A percentile compares a stretch with the other conserved stretches of the same genome.
These are phyloP conservation scores for Neogobius melanostomus DNA, from an alignment of 2,113 vertebrate species.

Conservation along the genomic window DNA sequence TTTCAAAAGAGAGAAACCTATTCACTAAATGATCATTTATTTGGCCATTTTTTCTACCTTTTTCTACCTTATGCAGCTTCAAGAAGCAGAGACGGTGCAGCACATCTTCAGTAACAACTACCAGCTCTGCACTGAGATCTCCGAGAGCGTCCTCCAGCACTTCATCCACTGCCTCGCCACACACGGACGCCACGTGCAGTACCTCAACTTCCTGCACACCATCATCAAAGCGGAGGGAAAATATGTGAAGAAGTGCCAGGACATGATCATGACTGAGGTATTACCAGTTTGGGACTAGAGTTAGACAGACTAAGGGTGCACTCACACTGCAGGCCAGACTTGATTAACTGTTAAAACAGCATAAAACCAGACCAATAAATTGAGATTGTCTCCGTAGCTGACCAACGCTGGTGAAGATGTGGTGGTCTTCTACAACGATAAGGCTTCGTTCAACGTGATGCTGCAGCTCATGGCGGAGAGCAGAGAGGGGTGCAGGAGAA, in stretches of 20 bases:
- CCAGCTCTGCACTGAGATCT: conserved; percentile 98
- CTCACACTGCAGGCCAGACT: too few species aligned
- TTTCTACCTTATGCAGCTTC: conserved; percentile 70
- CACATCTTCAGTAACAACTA: conserved; percentile 99
- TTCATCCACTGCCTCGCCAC: conserved; percentile 98
- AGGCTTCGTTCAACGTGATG: conserved; percentile 96
- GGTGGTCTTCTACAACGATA: conserved; percentile 97
- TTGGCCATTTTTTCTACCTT: too few species aligned
- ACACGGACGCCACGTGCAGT: conserved; percentile 95
- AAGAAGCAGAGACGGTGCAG: conserved; percentile 97
- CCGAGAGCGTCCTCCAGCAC: conserved; percentile 95
- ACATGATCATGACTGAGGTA: conserved; percentile 99
- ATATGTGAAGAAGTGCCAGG: conserved; percentile 99
- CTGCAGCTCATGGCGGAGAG: conserved; percentile 97
- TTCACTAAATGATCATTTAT: too few species aligned
- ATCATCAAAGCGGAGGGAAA: conserved; percentile 98
- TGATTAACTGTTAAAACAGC: too few species aligned
- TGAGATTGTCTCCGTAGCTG: conserved; percentile 72
- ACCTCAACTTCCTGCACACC: conserved; percentile 97
- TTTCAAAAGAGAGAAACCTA: too few species aligned
- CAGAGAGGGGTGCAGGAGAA: conserved; percentile 93
- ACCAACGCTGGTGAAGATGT: conserved; percentile 97
- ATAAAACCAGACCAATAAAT: background rate
- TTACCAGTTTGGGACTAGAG: background rate
- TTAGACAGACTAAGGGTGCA: too few species aligned